Base-by-base conservation (phyloP, 2,797 vertebrate species). In the Brachyrhaphis roseni region DNA sequence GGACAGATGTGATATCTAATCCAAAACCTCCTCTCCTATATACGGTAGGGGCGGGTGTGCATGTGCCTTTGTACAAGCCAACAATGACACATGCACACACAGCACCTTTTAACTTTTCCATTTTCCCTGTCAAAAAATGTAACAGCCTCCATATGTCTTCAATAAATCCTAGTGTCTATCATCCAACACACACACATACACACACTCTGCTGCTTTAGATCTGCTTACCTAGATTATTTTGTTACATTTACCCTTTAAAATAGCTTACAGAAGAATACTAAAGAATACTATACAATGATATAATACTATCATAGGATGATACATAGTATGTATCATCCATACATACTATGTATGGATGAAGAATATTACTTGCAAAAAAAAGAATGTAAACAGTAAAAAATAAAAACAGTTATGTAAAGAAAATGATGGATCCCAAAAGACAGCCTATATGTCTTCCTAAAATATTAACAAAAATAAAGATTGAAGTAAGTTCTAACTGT, bases 1-100 rank as follows among this genome's bases (percentile, higher is more conserved):
- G 93, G 90, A 72, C 90, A 85, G 86, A 87, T 84, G 78, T 87
- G 90, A 92, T 86, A 92, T 84, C 84, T 80, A 94, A 94, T 92
- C 84, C 87, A 84, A 86, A 80, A 75, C 59, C 13, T 90, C 79
- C 49, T 87, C 62, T 82, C 64, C 70, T 78, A 80, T 84, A 74
- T 5, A 5, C 28, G 28, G 78, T 78, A 62, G 78, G 80, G 76
- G 39, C 66, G 86, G 82, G 26, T 75, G 72, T 68, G 79, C 71
- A 15, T 53, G 57, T 57, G 79, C 36, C 26, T 71, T 76, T 79
- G 34, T 26, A 79, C 1, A 7, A 71, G 73, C 7, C 8, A 70
- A 49, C 84, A 86, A 80, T 84, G 72, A 57, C 82, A 70, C 64
- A 74, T 15, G n/a, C 57, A 39, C 41, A 71, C 82, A 76, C 59